phyloP scores from a whole-genome alignment of 2,888 invertebrate species.

The Andrena flavipes region DNA sequence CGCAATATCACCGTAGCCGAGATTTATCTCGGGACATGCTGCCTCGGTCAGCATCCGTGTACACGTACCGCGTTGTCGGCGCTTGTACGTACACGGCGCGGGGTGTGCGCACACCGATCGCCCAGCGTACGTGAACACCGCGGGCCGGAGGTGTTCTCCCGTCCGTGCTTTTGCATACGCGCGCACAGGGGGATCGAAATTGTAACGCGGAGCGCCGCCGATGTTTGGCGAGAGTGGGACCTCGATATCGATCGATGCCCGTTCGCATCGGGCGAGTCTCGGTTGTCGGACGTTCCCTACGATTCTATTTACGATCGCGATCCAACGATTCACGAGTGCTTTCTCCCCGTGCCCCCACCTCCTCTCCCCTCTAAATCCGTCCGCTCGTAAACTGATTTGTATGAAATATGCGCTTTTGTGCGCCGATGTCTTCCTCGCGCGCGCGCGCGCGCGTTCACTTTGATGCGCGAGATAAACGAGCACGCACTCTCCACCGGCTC shows the following conservation, averaged over 20 bases:
- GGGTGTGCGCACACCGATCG: constrained; percentile 18
- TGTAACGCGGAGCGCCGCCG: constrained; percentile 11
- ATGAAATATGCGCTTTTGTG: constrained; percentile 47
- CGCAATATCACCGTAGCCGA: constrained; percentile 63
- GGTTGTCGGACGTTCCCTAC: constrained; percentile 4
- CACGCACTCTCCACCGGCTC: constrained; percentile 12
- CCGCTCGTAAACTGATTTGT: constrained; percentile 34
- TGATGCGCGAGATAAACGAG: constrained; percentile 43
- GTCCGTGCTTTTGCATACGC: neutral
- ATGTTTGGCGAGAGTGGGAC: constrained; percentile 13
- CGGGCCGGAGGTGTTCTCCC: neutral
- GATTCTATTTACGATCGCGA: constrained; percentile 29
- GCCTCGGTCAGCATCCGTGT: constrained; percentile 62
- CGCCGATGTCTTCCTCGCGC: constrained; percentile 12
- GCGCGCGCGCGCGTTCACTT: neutral
- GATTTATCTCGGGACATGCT: constrained; percentile 65
- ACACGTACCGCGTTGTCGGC: constrained; percentile 49
- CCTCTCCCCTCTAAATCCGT: constrained; percentile 6
- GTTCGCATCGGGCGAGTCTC: constrained; percentile 1
- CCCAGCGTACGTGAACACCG: constrained; percentile 12
- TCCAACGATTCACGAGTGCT: neutral
- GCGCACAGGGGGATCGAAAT: constrained; percentile 26
- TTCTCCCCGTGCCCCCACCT: neutral
- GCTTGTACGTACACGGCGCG: constrained; percentile 50
- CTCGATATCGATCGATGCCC: neutral